Evolutionary conservation across 1,140 invertebrate species (phyloP).

Genomic region (Drosophila teissieri): DNA sequence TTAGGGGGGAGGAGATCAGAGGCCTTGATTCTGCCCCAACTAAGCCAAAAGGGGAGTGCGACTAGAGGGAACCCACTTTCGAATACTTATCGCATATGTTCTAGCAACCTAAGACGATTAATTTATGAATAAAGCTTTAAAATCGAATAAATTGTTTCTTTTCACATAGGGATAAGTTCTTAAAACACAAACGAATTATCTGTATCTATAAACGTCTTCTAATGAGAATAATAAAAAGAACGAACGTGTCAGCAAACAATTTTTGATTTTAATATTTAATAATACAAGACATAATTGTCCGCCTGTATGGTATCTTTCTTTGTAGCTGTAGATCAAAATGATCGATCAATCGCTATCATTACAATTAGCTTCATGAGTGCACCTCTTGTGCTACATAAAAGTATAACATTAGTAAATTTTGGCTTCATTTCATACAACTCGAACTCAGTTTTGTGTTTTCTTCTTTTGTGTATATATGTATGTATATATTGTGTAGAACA

Average conservation of each 20-base stretch:
- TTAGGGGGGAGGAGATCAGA: constrained; percentile 26
- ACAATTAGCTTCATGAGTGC: constrained; percentile 17
- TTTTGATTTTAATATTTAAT: constrained; percentile 74
- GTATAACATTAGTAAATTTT: constrained; percentile 73
- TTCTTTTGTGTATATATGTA: constrained; percentile 10
- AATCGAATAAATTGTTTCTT: constrained; percentile 25
- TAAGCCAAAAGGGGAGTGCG: constrained; percentile 45
- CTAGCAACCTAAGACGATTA: constrained; percentile 70
- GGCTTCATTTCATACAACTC: constrained; percentile 69
- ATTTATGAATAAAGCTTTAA: constrained; percentile 83
- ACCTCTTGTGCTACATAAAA: constrained; percentile 45
- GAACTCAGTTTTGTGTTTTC: constrained; percentile 36
- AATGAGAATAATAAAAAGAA: background rate
- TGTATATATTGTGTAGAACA: constrained; percentile 17
- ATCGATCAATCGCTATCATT: constrained; percentile 33
- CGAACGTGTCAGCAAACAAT: constrained; percentile 60
- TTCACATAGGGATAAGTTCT: background rate
- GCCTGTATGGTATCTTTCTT: constrained; percentile 26
- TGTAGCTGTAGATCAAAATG: constrained; percentile 21
- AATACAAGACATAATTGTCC: constrained; percentile 57
- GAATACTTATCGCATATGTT: constrained; percentile 51
- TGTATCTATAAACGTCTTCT: too few relatives aligned
- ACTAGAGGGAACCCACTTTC: constrained; percentile 20
- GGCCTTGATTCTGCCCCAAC: constrained; percentile 11
- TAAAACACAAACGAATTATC: too few relatives aligned